These are phyloP conservation scores for Zhengitettix transpicula DNA, from an alignment of 2,888 invertebrate genomes.

Conservation along the genomic window DNA sequence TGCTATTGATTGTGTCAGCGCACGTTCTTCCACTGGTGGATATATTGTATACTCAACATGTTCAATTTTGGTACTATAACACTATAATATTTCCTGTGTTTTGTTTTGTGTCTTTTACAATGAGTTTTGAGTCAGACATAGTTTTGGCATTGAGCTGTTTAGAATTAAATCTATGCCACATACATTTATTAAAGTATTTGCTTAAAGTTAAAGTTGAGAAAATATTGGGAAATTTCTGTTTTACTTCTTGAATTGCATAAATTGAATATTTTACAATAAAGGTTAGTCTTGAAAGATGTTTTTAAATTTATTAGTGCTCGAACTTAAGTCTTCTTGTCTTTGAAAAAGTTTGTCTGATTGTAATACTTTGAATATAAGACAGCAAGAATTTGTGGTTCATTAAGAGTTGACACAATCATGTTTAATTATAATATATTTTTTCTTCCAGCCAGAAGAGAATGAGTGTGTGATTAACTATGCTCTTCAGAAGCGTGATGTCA, in stretches of 20 bases:
- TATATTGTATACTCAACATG: conserved; percentile 98
- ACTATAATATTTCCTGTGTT: not conserved
- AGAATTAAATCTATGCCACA: not conserved
- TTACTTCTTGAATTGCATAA: too few relatives aligned
- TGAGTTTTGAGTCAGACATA: not conserved
- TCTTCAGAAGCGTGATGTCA: conserved; percentile 80
- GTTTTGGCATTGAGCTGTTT: not conserved
- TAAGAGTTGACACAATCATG: not conserved
- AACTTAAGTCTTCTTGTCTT: not conserved
- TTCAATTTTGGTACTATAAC: conserved; percentile 55
- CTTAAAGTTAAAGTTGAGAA: not conserved
- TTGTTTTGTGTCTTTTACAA: too few relatives aligned
- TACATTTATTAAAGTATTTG: not conserved
- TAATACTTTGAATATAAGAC: too few relatives aligned
- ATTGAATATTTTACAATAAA: too few relatives aligned
- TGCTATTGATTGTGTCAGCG: conserved; percentile 93
- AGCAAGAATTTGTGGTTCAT: not conserved
- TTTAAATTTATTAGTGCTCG: too few relatives aligned
- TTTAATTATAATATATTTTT: not conserved
- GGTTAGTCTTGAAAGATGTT: not conserved
- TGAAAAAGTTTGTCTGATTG: too few relatives aligned
- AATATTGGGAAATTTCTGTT: too few relatives aligned
- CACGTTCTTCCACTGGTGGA: conserved; percentile 82
- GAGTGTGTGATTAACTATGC: conserved; percentile 95
- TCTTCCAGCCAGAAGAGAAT: conserved; percentile 81